Base-by-base conservation (phyloP, 2,113 vertebrate species). In the Electrona antarctica region DNA sequence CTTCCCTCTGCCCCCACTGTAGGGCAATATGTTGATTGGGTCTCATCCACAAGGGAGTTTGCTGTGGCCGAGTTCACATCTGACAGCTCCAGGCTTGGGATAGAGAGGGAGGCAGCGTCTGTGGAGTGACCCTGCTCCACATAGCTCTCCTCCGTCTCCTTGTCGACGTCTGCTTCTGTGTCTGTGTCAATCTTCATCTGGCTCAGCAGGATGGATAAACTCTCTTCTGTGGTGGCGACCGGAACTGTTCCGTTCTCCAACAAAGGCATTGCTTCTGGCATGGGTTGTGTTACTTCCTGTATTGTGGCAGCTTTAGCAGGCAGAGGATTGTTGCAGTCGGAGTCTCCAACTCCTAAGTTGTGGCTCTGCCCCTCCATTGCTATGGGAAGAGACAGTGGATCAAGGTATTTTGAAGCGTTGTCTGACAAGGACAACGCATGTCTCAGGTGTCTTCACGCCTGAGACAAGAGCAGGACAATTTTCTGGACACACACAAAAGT, bases 21-120 rank as follows among this genome's bases (percentile, higher is more conserved):
- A 0, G 85, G 88, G 66, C 58, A 77, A 4, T 83, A 77, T 0
- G 87, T 88, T 1, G 78, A 79, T 66, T 79, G 64, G 14, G 78
- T 72, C 10, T 91, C 88, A 1, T 92, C 92, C 29, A 80, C 76
- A 45, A 79, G 64, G 10, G 81, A 88, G 58, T 48, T 73, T 9
- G 78, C 88, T 6, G 78, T 8, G 0, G 65, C 81, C 0, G 61
- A 12, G 14, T 66, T 66, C 41, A 84, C 87, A 0, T 89, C 88
- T 0, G 91, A 92, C 21, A 91, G 74, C 73, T 91, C 92, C 85
- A 89, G 79, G 14, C 90, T 91, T 14, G 90, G 88, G 59, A 90
- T 76, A 70, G 90, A 92, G 79, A 86, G 74, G 11, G 91, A 91
- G 0, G 89, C 80, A 0, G 92, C 91, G 72, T 90, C 89, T 0